These are phyloP conservation scores for Plotosus lineatus DNA, from an alignment of 2,113 vertebrate genomes.

Conservation along the genomic window DNA sequence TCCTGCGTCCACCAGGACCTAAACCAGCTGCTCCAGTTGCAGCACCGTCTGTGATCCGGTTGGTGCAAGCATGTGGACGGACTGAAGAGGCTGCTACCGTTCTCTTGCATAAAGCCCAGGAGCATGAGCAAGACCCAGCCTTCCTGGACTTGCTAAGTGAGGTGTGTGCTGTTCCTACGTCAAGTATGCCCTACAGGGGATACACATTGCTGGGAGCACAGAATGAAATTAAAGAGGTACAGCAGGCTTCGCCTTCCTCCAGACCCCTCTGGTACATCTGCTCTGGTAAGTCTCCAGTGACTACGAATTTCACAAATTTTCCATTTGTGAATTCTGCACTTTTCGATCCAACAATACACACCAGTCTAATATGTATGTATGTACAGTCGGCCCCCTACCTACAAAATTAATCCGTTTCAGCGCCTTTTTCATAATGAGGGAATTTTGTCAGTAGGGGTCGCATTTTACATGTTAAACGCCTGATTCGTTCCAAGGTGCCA, in stretches of 20 bases:
- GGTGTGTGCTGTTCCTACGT: constrained; percentile 69
- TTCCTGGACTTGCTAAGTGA: constrained; percentile 83
- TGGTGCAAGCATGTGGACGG: constrained; percentile 84
- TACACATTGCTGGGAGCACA: constrained; percentile 78
- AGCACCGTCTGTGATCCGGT: constrained; percentile 60
- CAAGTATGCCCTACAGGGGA: constrained; percentile 86
- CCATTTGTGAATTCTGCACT: not conserved
- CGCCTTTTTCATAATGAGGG: too few relatives aligned
- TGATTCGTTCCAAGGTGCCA: too few relatives aligned
- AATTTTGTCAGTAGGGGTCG: too few relatives aligned
- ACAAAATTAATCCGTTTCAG: too few relatives aligned
- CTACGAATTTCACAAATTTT: not conserved
- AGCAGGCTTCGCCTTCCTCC: constrained; percentile 69
- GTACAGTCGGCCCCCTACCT: too few relatives aligned
- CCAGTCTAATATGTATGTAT: not conserved
- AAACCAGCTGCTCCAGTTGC: not conserved
- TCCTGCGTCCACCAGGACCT: constrained; percentile 76
- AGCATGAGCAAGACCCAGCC: constrained; percentile 60
- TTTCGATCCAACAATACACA: not conserved
- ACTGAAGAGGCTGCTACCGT: constrained; percentile 78
- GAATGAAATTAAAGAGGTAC: constrained; percentile 72
- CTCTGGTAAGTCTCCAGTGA: constrained; percentile 77
- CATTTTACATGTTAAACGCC: too few relatives aligned
- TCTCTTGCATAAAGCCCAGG: constrained; percentile 75
- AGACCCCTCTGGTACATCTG: constrained; percentile 93